phyloP scores from a whole-genome alignment of 2,888 invertebrate genomes.

The Drosophila paracracens region DNA sequence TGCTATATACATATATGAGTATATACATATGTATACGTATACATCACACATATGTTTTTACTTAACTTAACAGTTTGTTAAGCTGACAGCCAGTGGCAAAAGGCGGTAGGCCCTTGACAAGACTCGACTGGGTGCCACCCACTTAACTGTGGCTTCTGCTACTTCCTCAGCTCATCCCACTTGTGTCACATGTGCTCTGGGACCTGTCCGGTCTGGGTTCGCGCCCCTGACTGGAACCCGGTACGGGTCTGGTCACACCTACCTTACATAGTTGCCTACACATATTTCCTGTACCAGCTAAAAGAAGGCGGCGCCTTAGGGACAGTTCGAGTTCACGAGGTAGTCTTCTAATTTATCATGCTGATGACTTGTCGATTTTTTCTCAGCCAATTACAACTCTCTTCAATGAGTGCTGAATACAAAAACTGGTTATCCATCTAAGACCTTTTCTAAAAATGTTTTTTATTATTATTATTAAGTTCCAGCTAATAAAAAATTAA shows the following conservation, averaged over 20 bases:
- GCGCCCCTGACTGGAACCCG: slow-evolving; percentile 3
- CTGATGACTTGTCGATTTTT: slow-evolving; percentile 10
- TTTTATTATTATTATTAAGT: too few relatives aligned
- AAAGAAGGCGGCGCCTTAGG: slow-evolving; percentile 4
- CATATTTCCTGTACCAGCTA: neutral
- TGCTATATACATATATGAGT: neutral
- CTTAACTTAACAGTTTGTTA: slow-evolving; percentile 40
- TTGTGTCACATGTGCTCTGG: slow-evolving; percentile 57
- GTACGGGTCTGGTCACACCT: slow-evolving; percentile 27
- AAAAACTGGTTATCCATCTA: neutral
- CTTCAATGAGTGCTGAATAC: neutral
- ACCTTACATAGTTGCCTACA: slow-evolving; percentile 2
- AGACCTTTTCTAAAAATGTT: too few relatives aligned
- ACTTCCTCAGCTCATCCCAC: slow-evolving; percentile 57
- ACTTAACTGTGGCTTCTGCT: slow-evolving; percentile 8
- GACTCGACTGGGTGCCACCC: slow-evolving; percentile 18
- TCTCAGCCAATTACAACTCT: neutral
- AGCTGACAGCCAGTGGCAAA: slow-evolving; percentile 51
- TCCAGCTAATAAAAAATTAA: too few relatives aligned
- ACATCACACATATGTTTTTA: slow-evolving; percentile 5
- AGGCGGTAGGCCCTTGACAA: slow-evolving; percentile 27
- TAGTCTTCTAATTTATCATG: slow-evolving; percentile 7
- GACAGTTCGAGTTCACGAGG: slow-evolving; percentile 10
- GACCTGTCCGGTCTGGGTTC: slow-evolving; percentile 9
- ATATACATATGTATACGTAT: slow-evolving; percentile 2